Conservation (phyloP, 2,113 vertebrate genomes). For the Acanthochromis polyacanthus region DNA sequence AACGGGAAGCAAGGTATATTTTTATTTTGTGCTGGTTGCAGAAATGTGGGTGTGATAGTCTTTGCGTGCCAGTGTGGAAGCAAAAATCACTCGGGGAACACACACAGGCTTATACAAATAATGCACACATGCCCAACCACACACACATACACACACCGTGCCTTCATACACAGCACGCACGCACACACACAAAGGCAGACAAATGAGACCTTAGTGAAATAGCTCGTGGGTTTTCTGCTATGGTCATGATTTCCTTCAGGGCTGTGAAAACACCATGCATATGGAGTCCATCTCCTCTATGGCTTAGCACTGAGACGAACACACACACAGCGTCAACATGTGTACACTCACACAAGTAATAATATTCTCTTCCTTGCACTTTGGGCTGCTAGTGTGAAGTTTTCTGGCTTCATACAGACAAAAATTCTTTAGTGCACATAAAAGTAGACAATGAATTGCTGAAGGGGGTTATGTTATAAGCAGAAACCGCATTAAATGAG, state of each 20-base stretch:
- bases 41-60: constrained; percentile 60
- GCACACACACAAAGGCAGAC: constrained; percentile 62
- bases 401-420: constrained; percentile 28
- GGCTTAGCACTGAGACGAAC: constrained; percentile 69
- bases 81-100: constrained; percentile 57
- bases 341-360: constrained; percentile 74
- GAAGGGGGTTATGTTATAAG: neutral
- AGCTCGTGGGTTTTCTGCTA: constrained; percentile 73
- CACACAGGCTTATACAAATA: constrained; percentile 68
- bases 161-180: neutral
- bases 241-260: constrained; percentile 81
- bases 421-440: neutral
- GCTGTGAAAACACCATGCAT: constrained; percentile 82
- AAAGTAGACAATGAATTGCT: constrained; percentile 1
- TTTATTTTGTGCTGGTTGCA: constrained; percentile 58
- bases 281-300: constrained; percentile 82
- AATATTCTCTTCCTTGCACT: constrained; percentile 53
- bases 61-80: constrained; percentile 52
- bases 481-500: constrained; percentile 13
- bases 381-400: constrained; percentile 29
- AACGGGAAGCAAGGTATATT: constrained; percentile 59
- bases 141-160: constrained; percentile 2
- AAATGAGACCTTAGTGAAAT: constrained; percentile 77
- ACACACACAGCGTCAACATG: constrained; percentile 52
- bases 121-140: constrained; percentile 23